phyloP scores from a whole-genome alignment of 2,888 invertebrate genomes.

The Cryptocephalus moraei region DNA sequence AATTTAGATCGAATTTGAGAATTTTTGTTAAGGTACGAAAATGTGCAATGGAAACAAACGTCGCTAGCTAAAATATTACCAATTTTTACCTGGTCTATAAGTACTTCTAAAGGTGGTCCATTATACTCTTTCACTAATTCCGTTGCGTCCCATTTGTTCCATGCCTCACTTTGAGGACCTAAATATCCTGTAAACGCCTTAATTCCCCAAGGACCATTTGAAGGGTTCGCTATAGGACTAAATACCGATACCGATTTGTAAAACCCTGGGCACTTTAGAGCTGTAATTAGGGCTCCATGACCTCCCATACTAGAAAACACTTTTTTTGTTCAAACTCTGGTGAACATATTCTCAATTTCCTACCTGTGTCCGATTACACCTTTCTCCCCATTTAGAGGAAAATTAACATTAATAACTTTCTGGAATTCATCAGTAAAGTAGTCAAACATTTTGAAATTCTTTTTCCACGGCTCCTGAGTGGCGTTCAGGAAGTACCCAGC shows the following conservation, averaged over 20 bases:
- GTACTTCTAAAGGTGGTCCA: constrained; percentile 71
- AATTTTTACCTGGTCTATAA: constrained; percentile 77
- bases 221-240: constrained; percentile 88
- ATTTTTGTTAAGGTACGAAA: too few relatives aligned
- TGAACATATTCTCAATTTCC: background rate
- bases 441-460: constrained; percentile 88
- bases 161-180: constrained; percentile 51
- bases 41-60: too few relatives aligned
- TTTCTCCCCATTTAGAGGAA: constrained; percentile 52
- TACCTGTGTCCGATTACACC: constrained; percentile 76
- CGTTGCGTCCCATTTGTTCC: constrained; percentile 85
- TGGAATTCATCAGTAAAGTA: constrained; percentile 83
- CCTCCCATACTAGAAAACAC: constrained; percentile 82
- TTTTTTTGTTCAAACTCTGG: too few relatives aligned
- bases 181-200: constrained; percentile 78
- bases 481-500: constrained; percentile 97
- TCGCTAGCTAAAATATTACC: too few relatives aligned
- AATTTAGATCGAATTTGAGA: too few relatives aligned
- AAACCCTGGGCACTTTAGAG: constrained; percentile 78
- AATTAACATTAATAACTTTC: constrained; percentile 61
- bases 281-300: constrained; percentile 86
- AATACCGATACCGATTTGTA: constrained; percentile 88
- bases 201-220: constrained; percentile 72
- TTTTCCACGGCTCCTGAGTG: constrained; percentile 79
- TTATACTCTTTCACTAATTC: constrained; percentile 68